Conservation (phyloP, 2,113 vertebrate species). For the Indicator indicator region DNA sequence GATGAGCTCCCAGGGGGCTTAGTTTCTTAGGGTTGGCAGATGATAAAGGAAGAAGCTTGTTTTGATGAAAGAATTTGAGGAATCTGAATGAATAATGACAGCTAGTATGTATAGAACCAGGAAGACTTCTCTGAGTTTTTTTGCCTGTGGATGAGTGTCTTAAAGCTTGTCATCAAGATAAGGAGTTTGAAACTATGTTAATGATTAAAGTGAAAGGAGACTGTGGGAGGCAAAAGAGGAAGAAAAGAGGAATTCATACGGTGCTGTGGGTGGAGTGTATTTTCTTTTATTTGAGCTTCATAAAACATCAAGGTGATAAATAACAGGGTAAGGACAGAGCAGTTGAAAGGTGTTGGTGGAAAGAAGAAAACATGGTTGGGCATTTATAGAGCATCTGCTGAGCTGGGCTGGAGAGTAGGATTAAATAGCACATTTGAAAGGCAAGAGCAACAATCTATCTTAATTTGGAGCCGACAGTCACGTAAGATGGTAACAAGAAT, state of each 20-base stretch:
- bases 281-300: slow-evolving; percentile 1
- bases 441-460: not conserved
- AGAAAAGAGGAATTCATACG: not conserved
- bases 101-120: not conserved
- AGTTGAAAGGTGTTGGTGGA: not conserved
- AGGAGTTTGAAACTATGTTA: slow-evolving; percentile 38
- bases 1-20: slow-evolving; percentile 40
- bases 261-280: slow-evolving; percentile 3
- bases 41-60: slow-evolving; percentile 39
- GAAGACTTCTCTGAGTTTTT: not conserved
- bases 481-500: not conserved
- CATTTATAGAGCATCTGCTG: not conserved
- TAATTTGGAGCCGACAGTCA: not conserved
- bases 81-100: slow-evolving; percentile 38
- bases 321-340: not conserved
- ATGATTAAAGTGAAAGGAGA: slow-evolving; percentile 37
- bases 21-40: not conserved
- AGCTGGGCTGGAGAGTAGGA: not conserved
- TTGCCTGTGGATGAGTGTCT: slow-evolving; percentile 17
- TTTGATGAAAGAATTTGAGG: slow-evolving; percentile 44
- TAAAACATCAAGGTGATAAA: slow-evolving; percentile 36
- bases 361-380: not conserved
- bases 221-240: slow-evolving; percentile 17
- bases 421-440: not conserved
- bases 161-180: slow-evolving; percentile 19